Evolutionary conservation across 2,797 vertebrate species (phyloP).

Genomic region (Micromesistius poutassou): DNA sequence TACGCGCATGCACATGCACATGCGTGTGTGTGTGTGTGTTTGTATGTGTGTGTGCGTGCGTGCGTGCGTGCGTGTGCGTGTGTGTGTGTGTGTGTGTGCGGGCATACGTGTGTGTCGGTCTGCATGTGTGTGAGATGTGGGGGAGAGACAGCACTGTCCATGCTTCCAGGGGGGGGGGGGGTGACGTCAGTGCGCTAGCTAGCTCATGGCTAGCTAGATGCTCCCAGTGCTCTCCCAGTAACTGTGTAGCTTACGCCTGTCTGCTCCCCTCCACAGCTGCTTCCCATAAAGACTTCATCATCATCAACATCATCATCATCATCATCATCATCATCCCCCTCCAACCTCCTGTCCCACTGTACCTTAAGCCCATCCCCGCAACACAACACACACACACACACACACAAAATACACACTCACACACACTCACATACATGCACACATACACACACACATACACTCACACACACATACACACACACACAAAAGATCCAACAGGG

Average conservation of each 20-base stretch:
- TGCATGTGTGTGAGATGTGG: background rate
- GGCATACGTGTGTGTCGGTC: background rate
- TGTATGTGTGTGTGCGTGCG: too few species aligned
- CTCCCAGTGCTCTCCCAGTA: conserved; percentile 26
- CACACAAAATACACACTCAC: too few species aligned
- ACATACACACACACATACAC: too few species aligned
- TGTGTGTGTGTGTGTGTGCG: background rate
- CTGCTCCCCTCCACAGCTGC: conserved; percentile 70
- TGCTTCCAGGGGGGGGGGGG: background rate
- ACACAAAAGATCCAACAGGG: conserved; percentile 36
- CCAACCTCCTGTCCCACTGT: conserved; percentile 31
- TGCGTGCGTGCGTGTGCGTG: background rate
- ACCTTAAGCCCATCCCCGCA: conserved; percentile 51
- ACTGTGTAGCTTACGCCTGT: conserved; percentile 20
- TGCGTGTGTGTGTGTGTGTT: too few species aligned
- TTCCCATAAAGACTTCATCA: conserved; percentile 73
- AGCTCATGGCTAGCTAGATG: conserved; percentile 31
- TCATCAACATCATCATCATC: conserved; percentile 16
- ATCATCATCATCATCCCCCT: conserved; percentile 35
- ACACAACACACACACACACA: conserved; percentile 5
- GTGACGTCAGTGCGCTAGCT: conserved; percentile 38
- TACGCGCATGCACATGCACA: too few species aligned
- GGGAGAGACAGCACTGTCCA: background rate
- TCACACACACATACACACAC: too few species aligned
- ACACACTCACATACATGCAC: too few species aligned